phyloP scores from a whole-genome alignment of 2,797 vertebrate species.

The Nothura maculosa region DNA sequence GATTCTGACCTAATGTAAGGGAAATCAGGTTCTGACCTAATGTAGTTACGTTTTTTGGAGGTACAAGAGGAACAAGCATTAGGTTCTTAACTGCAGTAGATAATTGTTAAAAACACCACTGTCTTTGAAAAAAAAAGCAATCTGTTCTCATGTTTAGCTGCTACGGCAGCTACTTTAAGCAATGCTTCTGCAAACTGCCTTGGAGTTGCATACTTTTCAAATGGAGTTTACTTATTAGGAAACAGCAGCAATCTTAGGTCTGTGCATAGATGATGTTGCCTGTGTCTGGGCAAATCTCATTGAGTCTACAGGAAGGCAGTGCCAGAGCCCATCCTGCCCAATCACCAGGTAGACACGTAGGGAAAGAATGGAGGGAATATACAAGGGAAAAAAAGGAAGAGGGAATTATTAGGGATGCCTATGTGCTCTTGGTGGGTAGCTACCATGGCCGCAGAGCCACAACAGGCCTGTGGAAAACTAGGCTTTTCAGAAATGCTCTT shows the following conservation, averaged over 20 bases:
- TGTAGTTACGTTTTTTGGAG: background rate
- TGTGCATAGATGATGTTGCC: fast-evolving
- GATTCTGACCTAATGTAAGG: background rate
- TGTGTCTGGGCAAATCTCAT: background rate
- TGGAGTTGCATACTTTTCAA: background rate
- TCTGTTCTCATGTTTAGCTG: background rate
- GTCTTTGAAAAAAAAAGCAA: background rate
- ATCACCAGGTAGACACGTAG: fast-evolving
- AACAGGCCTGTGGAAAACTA: too few relatives aligned
- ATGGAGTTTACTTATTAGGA: background rate
- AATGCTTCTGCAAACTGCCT: background rate
- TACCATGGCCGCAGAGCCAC: background rate
- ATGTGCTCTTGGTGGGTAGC: background rate
- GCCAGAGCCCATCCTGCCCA: background rate
- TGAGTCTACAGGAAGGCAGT: fast-evolving
- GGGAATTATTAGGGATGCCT: too few relatives aligned
- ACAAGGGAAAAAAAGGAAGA: background rate
- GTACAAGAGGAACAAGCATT: background rate
- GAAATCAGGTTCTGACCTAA: background rate
- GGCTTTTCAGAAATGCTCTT: background rate
- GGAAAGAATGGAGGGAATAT: too few relatives aligned
- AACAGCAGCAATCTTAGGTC: background rate
- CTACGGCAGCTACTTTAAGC: background rate
- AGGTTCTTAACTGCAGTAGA: background rate
- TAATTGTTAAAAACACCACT: background rate